phyloP scores from a whole-genome alignment of 2,113 vertebrate genomes.

The Urocynchramus pylzowi region DNA sequence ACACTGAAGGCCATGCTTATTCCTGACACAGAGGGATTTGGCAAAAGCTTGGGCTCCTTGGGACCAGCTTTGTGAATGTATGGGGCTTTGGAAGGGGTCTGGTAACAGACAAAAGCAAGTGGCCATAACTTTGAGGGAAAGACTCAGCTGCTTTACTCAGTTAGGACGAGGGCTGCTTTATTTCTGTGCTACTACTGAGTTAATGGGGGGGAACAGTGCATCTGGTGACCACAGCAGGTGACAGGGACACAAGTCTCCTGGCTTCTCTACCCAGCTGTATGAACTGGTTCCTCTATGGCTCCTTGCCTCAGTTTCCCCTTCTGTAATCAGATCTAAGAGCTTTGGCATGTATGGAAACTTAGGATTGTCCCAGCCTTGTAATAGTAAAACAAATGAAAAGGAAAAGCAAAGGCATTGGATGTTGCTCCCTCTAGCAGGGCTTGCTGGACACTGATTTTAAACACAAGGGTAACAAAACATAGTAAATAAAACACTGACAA shows the following conservation, averaged over 20 bases:
- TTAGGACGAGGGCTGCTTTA: background rate
- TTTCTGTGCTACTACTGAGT: background rate
- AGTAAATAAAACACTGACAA: background rate
- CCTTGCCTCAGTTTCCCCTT: background rate
- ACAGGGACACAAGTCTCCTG: background rate
- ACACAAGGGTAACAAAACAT: background rate
- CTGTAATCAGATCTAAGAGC: background rate
- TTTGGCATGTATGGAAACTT: background rate
- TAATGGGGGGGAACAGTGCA: background rate
- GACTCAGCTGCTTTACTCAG: background rate
- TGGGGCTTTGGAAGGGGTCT: background rate
- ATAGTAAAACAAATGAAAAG: background rate
- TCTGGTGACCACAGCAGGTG: background rate
- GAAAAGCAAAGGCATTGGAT: background rate
- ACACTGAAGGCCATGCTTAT: fast-evolving
- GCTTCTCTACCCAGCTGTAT: background rate
- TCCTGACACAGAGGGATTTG: background rate
- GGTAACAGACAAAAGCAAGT: background rate
- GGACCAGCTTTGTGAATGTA: background rate
- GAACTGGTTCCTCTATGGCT: background rate
- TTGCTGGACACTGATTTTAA: background rate
- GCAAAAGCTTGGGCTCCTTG: background rate
- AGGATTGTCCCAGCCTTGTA: background rate
- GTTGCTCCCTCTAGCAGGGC: background rate
- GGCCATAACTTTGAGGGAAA: background rate